Percentiles rank a stretch among this genome's conserved stretches.
Evolutionary conservation across 2,888 invertebrate species (phyloP).

Genomic region (Pteria penguin): DNA sequence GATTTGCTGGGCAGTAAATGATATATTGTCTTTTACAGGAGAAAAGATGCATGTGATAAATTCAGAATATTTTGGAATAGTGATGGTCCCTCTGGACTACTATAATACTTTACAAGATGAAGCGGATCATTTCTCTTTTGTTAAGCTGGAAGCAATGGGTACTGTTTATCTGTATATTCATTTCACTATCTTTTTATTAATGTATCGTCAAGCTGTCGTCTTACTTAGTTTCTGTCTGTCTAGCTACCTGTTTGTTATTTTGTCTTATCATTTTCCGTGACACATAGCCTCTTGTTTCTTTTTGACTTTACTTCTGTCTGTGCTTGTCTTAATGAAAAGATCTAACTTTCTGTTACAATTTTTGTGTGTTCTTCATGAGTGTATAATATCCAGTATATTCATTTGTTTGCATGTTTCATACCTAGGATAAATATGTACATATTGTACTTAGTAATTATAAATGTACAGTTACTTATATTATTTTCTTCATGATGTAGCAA

Average conservation of each 20-base stretch:
- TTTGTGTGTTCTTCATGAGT: too few relatives aligned
- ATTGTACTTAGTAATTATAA: too few relatives aligned
- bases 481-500: too few relatives aligned
- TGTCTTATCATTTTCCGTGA: neutral
- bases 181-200: neutral
- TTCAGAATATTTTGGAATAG: slow-evolving; percentile 89
- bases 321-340: too few relatives aligned
- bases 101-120: slow-evolving; percentile 85
- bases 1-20: too few relatives aligned
- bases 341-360: too few relatives aligned
- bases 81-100: slow-evolving; percentile 89
- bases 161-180: slow-evolving; percentile 68
- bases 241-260: neutral
- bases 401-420: too few relatives aligned
- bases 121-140: slow-evolving; percentile 86
- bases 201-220: too few relatives aligned
- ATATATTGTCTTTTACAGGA: slow-evolving; percentile 80
- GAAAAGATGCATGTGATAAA: slow-evolving; percentile 89
- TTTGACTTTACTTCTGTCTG: too few relatives aligned
- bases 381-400: too few relatives aligned
- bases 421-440: too few relatives aligned
- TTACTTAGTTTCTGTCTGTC: neutral
- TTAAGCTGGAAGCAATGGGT: slow-evolving; percentile 88
- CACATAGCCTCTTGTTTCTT: neutral
- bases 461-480: too few relatives aligned